A percentile compares a stretch with the other conserved stretches of the same genome.
Evolutionary conservation across 2,888 invertebrate genomes (phyloP).

Genomic region (Eulithis testata): DNA sequence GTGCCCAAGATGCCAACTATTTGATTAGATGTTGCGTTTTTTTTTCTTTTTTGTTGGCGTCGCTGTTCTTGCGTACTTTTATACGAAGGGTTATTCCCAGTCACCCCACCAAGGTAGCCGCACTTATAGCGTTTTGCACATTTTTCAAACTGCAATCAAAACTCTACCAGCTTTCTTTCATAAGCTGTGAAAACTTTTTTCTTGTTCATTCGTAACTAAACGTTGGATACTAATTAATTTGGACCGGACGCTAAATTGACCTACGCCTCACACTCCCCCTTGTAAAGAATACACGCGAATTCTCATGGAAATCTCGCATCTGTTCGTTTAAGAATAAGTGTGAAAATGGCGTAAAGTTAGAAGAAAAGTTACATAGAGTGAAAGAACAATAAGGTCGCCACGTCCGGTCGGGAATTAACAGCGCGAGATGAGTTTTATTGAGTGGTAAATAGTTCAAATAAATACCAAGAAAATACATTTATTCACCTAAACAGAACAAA

Average conservation of each 20-base stretch:
- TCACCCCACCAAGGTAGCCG: no score
- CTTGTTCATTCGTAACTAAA: conserved; percentile 54
- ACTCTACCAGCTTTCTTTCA: not conserved
- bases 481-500: no score
- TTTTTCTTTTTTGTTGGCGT: no score
- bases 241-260: conserved; percentile 65
- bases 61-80: no score
- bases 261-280: conserved; percentile 34
- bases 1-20: no score
- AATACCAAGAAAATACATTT: no score
- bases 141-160: not conserved
- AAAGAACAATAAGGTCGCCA: conserved; percentile 60
- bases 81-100: no score
- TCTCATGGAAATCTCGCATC: conserved; percentile 5
- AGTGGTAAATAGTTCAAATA: conserved; percentile 17
- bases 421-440: conserved; percentile 48
- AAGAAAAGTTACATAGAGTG: conserved; percentile 52
- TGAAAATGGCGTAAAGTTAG: not conserved
- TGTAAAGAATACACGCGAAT: not conserved
- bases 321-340: not conserved
- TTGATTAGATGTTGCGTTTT: no score
- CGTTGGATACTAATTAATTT: conserved; percentile 71
- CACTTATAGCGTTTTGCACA: no score
- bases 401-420: conserved; percentile 61
- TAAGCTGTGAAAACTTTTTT: not conserved